Percentiles rank a stretch among this genome's conserved stretches.
Conservation (phyloP, 2,888 invertebrate genomes). For the Sminthurinus aureus region DNA sequence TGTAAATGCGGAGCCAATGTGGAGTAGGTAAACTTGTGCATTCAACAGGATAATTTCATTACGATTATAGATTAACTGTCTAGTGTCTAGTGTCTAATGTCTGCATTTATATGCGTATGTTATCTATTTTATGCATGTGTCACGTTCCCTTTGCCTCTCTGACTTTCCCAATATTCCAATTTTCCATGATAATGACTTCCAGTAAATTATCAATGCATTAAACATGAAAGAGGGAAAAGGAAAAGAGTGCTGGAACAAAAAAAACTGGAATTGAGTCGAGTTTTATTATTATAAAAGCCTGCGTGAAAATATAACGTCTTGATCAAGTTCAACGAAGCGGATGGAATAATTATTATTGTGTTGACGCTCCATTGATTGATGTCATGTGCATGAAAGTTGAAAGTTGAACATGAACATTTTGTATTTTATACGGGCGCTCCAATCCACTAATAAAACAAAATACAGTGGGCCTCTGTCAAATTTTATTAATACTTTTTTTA, state of each 20-base stretch:
- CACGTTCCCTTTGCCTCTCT: too few species aligned
- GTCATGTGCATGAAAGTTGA: too few species aligned
- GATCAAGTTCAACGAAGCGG: constrained; percentile 23
- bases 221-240: too few species aligned
- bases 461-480: constrained; percentile 2
- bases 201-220: too few species aligned
- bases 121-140: too few species aligned
- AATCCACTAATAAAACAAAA: not conserved
- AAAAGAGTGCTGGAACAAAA: not conserved
- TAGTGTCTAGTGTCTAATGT: not conserved
- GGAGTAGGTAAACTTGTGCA: too few species aligned
- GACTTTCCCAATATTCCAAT: too few species aligned
- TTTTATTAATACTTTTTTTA: not conserved
- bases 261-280: too few species aligned
- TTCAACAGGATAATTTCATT: not conserved
- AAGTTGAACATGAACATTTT: not conserved
- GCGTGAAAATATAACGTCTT: not conserved
- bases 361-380: too few species aligned
- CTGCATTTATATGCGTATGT: too few species aligned
- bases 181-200: too few species aligned
- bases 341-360: constrained; percentile 7
- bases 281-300: too few species aligned
- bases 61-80: not conserved
- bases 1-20: not conserved
- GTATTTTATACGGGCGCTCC: not conserved